Base-by-base conservation (phyloP, 1,140 invertebrate species). In the Pollicipes pollicipes region DNA sequence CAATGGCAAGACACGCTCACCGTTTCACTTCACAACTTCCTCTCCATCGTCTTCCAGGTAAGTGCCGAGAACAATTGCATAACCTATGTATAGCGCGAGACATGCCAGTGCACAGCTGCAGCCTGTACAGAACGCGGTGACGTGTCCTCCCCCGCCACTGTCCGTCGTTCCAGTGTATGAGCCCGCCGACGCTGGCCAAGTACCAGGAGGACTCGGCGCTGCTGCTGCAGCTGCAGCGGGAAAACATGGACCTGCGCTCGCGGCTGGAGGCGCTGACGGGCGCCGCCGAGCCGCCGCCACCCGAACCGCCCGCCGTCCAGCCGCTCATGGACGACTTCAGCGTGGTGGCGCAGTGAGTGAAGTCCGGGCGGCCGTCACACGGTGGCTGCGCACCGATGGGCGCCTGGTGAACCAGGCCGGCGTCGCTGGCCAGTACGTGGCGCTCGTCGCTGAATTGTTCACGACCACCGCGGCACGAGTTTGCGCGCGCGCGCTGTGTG, bases 1-100 rank as follows among this genome's bases (percentile, higher is more conserved):
- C 89, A 92, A 71, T 98, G 94, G 94, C 94, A 97, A 78, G 95
- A 97, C 77, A 95, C 91, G 66, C 86, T 95, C 76, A 79, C 94
- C 64, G 85, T 97, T n/a, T 96, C 94, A 0, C 81, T 98, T 29
- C 90, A 95, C 77, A 98, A 98, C 81, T 92, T 97, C 77, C 82
- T 98, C 58, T 88, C 93, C 30, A 90, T 91, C 37, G 87, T 95
- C 68, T 93, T 75, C 69, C 74, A 75, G 73, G 74, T 74, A 35
- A 58, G n/a, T n/a, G n/a, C n/a, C n/a, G n/a, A n/a, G n/a, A n/a
- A n/a, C n/a, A n/a, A n/a, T n/a, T n/a, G n/a, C n/a, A n/a, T n/a
- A n/a, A n/a, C n/a, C n/a, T n/a, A n/a, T n/a, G n/a, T n/a, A n/a
- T n/a, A n/a, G n/a, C n/a, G n/a, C n/a, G n/a, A n/a, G n/a, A n/a